phyloP scores from a whole-genome alignment of 2,113 vertebrate genomes.

The human (Homo sapiens) region GRCh38 chr1:226653001-226653500 shows the following conservation, averaged over 20 bases:
- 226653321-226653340: neutral
- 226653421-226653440: neutral
- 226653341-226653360: neutral
- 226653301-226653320: neutral
- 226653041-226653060: neutral
- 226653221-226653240: neutral
- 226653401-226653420: neutral
- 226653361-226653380: neutral
- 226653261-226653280: neutral
- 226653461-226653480: neutral
- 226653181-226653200: neutral
- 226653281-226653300: neutral
- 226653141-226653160: neutral
- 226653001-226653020: neutral
- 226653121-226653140: neutral
- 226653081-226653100: neutral
- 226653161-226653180: neutral
- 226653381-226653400: neutral
- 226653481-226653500: neutral
- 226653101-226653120: rapidly evolving
- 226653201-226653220: neutral
- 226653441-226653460: neutral
- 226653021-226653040: neutral
- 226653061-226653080: neutral
- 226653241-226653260: neutral